These are phyloP conservation scores for Spinibarbus caldwelli DNA, from an alignment of 2,797 vertebrate species.

Conservation along the genomic window DNA sequence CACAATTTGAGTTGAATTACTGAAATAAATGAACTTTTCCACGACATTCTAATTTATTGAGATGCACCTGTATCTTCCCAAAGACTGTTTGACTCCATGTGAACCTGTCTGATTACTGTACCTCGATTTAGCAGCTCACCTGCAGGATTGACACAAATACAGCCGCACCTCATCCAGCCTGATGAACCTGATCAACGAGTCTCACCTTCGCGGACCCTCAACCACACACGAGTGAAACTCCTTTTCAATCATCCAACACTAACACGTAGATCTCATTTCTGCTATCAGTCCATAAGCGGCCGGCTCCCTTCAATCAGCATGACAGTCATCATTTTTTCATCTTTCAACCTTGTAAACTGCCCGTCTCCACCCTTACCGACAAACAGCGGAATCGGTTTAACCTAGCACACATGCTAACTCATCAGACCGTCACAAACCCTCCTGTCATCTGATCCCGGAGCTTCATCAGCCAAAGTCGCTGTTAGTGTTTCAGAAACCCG, in stretches of 20 bases:
- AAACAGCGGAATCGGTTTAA: not conserved
- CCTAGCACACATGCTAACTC: slow-evolving; percentile 19
- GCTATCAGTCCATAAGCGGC: not conserved
- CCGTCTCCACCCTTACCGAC: not conserved
- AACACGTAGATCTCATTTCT: not conserved
- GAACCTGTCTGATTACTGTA: slow-evolving; percentile 2
- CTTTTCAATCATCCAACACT: not conserved
- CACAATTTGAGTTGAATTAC: no score
- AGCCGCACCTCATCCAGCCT: slow-evolving; percentile 52
- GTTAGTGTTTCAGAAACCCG: not conserved
- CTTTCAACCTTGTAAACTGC: not conserved
- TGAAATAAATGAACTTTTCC: no score
- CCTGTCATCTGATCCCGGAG: not conserved
- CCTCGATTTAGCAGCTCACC: slow-evolving; percentile 1
- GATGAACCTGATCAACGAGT: slow-evolving; percentile 79
- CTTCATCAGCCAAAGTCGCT: not conserved
- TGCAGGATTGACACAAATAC: slow-evolving; percentile 1
- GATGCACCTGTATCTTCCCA: no score
- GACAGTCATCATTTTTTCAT: not conserved
- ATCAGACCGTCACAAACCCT: not conserved
- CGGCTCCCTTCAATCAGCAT: not conserved
- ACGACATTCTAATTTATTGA: no score
- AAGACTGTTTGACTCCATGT: no score
- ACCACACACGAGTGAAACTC: not conserved
- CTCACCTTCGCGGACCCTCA: not conserved